Evolutionary conservation across 2,113 vertebrate species (phyloP), one percentile per base, ranked within the genome.

Genomic region (Natator depressus): DNA sequence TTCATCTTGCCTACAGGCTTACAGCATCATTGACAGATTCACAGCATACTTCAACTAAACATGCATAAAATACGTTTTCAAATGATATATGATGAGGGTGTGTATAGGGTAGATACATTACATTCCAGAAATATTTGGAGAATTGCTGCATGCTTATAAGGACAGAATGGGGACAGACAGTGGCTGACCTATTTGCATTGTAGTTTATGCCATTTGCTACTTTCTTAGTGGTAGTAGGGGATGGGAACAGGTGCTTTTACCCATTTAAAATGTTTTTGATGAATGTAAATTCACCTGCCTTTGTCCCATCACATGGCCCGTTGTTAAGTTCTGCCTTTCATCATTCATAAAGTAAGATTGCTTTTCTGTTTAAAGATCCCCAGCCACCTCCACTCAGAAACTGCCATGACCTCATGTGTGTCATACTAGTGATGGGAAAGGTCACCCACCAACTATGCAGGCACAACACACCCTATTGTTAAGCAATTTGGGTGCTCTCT

Each of bases 401-500:
- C 2, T 38, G n/a, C n/a, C 8, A 22, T 42, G 69, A 42, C n/a
- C 31, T 65, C 35, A 35, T 65, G 31, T 8, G 7, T 35, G 31
- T 35, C 14, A 46, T 57, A 94, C 51, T 10, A 65, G 10, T 24
- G 3, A 1, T 3, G 3, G 1, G 85, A 93, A 92, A 11, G 84
- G 7, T 75, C 69, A 75, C n/a, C 9, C 84, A 90, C 17, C 31
- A 89, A 1, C 42, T 88, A 53, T 53, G 25, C 0, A 4, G 89
- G 29, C 87, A 85, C 35, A 51, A 0, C 0, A 46, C 50, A 80
- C 11, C 3, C 78, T 91, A 35, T 49, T 91, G 84, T 76, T 84
- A 85, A 95, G 62, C 4, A 80, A 91, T 91, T 95, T 96, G 69
- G 49, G 80, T 55, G 47, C 11, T 87, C 3, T 57, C 90, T 54